Evolutionary conservation across 2,113 vertebrate species (phyloP).

Genomic region (Rhinolophus ferrumequinum): DNA sequence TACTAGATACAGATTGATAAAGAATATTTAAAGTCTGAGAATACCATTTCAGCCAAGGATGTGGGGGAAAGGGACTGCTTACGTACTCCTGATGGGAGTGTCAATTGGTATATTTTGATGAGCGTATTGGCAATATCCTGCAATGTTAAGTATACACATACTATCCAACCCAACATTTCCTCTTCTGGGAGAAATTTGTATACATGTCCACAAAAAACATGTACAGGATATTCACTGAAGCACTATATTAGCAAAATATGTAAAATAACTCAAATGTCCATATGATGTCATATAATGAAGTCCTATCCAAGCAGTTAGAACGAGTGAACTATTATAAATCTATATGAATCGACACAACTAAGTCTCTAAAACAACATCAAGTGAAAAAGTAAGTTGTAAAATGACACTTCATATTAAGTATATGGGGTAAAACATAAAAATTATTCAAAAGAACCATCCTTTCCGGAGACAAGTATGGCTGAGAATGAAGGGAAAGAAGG

Average conservation of each 20-base stretch:
- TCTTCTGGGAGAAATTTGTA: neutral
- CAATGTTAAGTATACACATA: neutral
- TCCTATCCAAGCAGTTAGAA: neutral
- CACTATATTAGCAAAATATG: neutral
- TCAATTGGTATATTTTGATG: neutral
- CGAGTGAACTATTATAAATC: neutral
- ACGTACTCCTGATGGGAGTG: too few relatives aligned
- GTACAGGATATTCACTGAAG: neutral
- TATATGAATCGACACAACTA: neutral
- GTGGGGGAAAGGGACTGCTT: neutral
- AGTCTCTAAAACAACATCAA: neutral
- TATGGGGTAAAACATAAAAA: neutral
- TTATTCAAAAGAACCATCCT: neutral
- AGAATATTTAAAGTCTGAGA: neutral
- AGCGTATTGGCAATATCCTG: neutral
- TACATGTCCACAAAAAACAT: neutral
- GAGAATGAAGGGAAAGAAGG: neutral
- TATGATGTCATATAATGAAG: neutral
- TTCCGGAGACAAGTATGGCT: neutral
- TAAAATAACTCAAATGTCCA: neutral
- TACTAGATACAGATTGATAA: neutral
- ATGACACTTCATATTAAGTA: neutral
- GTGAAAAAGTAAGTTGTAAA: neutral
- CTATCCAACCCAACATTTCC: neutral
- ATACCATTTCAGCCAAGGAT: neutral